Percentiles rank a stretch among this genome's conserved stretches.
These are phyloP conservation scores for Chironomus striatipennis DNA, from an alignment of 1,140 invertebrate genomes.

Conservation along the genomic window DNA sequence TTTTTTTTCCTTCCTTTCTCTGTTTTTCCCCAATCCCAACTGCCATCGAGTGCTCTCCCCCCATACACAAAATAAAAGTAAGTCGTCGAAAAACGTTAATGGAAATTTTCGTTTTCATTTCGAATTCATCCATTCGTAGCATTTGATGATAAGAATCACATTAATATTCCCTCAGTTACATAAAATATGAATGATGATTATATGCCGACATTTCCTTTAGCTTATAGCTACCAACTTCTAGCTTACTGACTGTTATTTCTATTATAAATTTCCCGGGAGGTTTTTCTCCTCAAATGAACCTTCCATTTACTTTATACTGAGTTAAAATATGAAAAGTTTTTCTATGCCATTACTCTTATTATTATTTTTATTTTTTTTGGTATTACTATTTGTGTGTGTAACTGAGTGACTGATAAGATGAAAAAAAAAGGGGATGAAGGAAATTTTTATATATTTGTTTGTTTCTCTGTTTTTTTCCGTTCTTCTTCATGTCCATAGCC, in stretches of 20 bases:
- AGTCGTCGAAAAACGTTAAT: not conserved
- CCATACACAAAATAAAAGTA: no score
- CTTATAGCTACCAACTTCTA: not conserved
- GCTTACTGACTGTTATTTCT: not conserved
- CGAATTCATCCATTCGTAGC: not conserved
- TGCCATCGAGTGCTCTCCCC: no score
- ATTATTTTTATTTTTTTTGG: no score
- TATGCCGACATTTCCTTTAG: not conserved
- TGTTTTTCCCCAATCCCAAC: not conserved
- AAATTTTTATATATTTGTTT: no score
- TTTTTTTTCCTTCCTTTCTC: not conserved
- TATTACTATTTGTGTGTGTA: no score
- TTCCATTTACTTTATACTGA: no score
- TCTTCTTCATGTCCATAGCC: no score
- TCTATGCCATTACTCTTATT: no score
- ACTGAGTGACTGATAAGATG: no score
- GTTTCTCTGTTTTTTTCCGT: no score
- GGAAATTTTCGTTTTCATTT: not conserved
- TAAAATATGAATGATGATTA: slow-evolving; percentile 19
- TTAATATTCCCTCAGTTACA: slow-evolving; percentile 7
- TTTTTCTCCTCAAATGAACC: not conserved
- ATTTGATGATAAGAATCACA: slow-evolving; percentile 3
- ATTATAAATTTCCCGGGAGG: not conserved
- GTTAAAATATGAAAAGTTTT: no score
- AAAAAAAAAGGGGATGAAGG: no score